These are phyloP conservation scores for Porites divaricata DNA, from an alignment of 92 coral and sea anemone species.

Conservation along the genomic window DNA sequence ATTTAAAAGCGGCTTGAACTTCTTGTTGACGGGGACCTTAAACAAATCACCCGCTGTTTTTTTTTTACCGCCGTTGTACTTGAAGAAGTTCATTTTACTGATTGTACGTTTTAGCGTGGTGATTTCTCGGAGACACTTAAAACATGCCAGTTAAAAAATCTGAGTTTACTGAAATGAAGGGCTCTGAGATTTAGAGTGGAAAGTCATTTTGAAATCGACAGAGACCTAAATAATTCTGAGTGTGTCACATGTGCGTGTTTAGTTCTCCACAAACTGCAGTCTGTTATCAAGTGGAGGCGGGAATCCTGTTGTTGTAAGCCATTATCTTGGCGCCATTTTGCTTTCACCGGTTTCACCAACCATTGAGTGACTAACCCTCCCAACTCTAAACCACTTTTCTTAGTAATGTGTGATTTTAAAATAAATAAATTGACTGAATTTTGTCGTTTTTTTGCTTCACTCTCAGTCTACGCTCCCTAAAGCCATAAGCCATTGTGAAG, in stretches of 20 bases:
- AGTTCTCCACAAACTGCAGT: neutral
- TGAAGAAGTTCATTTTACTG: neutral
- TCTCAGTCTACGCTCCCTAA: neutral
- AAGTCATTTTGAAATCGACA: neutral
- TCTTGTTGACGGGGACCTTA: neutral
- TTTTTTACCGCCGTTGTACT: neutral
- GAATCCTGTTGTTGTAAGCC: neutral
- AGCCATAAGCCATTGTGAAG: too few species aligned
- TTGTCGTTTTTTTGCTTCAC: neutral
- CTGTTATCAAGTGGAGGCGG: neutral
- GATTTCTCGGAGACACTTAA: too few species aligned
- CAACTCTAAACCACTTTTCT: too few species aligned
- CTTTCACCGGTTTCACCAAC: neutral
- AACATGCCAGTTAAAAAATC: neutral
- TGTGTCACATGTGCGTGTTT: neutral
- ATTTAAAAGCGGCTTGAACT: neutral
- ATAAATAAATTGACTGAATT: neutral
- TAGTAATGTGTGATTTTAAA: neutral
- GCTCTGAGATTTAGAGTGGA: neutral
- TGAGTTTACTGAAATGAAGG: neutral
- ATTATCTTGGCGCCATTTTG: neutral
- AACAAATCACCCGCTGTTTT: neutral
- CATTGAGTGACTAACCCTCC: neutral
- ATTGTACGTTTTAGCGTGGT: neutral
- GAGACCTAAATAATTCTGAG: neutral